Percentiles rank a stretch among this genome's conserved stretches.
These are phyloP conservation scores for Eurystomus gularis DNA, from an alignment of 2,113 vertebrate species.

Conservation along the genomic window DNA sequence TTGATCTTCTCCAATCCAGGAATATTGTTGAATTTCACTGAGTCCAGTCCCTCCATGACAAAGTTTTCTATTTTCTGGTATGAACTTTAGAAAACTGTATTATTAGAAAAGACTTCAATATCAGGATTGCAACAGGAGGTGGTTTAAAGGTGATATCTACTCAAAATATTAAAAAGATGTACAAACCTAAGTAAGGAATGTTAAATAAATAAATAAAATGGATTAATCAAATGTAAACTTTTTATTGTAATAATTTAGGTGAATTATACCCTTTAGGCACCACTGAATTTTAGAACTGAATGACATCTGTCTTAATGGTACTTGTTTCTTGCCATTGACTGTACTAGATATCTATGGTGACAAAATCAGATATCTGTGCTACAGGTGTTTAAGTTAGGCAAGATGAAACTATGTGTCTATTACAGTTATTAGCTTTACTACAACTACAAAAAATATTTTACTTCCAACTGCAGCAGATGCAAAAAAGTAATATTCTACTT, in stretches of 20 bases:
- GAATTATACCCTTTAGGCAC: background rate
- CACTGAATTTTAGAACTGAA: background rate
- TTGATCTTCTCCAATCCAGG: background rate
- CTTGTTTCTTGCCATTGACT: background rate
- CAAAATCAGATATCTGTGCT: background rate
- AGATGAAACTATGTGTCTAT: background rate
- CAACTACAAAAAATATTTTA: background rate
- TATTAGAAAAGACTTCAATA: background rate
- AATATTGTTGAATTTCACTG: background rate
- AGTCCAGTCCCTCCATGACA: background rate
- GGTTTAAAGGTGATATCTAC: background rate
- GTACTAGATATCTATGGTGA: background rate
- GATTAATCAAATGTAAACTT: background rate
- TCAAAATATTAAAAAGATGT: background rate
- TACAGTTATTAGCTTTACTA: background rate
- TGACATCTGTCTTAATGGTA: background rate
- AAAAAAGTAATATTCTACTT: background rate
- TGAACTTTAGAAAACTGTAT: background rate
- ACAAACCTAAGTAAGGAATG: background rate
- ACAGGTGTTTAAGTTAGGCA: background rate
- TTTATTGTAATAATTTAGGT: background rate
- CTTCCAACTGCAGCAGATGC: rapidly evolving
- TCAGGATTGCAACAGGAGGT: background rate
- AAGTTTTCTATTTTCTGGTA: background rate
- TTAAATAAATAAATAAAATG: background rate